A percentile compares a stretch with the other conserved stretches of the same genome.
phyloP scores from a whole-genome alignment of 2,113 vertebrate genomes.

The Phylloscopus trochiloides region DNA sequence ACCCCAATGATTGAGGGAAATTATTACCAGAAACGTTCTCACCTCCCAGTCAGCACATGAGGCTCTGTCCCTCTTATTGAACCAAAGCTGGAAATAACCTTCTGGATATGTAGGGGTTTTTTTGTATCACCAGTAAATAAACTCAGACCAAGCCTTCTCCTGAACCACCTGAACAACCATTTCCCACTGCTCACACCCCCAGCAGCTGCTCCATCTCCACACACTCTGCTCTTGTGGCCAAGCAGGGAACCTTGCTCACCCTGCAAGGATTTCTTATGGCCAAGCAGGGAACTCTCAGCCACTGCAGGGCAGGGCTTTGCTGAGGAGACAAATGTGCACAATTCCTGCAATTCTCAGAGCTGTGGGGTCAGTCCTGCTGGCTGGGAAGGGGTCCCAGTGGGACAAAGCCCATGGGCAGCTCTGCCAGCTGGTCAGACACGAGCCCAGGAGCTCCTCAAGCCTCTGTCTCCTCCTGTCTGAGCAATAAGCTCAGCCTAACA shows the following conservation, averaged over 20 bases:
- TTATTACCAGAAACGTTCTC: fast-evolving
- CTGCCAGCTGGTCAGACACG: neutral
- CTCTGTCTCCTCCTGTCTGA: neutral
- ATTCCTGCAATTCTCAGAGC: neutral
- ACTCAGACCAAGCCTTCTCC: neutral
- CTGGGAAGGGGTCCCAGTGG: neutral
- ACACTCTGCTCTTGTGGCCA: fast-evolving
- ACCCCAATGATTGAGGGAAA: neutral
- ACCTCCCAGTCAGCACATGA: fast-evolving
- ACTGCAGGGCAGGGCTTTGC: fast-evolving
- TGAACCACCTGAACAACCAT: neutral
- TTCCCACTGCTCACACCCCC: fast-evolving
- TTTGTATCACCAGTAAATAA: neutral
- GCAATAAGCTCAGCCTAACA: neutral
- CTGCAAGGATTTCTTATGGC: neutral
- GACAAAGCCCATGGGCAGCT: neutral
- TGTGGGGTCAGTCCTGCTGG: neutral
- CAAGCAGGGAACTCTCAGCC: neutral
- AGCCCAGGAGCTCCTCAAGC: neutral
- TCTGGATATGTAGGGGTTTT: neutral
- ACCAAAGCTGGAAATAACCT: neutral
- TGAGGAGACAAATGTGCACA: neutral
- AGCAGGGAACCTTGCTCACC: neutral
- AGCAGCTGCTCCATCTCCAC: neutral
- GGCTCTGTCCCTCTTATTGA: neutral